Evolutionary conservation across 1,140 invertebrate genomes (phyloP).

Genomic region (Drosophila orosa): DNA sequence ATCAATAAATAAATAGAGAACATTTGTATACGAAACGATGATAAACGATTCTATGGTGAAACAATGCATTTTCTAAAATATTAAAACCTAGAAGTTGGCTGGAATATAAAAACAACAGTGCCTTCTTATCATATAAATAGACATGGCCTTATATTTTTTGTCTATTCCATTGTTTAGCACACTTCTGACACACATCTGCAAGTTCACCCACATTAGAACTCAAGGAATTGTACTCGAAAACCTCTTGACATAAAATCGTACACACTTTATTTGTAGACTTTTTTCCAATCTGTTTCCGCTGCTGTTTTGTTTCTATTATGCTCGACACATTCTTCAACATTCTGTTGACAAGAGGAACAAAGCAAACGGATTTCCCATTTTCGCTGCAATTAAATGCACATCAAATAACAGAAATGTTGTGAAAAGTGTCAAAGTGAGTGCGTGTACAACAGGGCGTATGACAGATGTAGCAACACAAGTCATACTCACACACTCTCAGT

Average conservation of each 20-base stretch:
- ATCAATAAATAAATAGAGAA: constrained; percentile 37
- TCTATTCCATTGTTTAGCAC: constrained; percentile 5
- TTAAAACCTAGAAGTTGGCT: neutral
- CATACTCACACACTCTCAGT: constrained; percentile 12
- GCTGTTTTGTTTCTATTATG: constrained; percentile 27
- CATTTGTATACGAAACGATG: neutral
- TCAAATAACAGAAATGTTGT: constrained; percentile 42
- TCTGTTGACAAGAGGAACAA: constrained; percentile 27
- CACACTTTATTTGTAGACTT: neutral
- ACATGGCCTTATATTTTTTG: neutral
- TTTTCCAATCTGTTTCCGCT: constrained; percentile 23
- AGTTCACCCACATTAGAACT: constrained; percentile 6
- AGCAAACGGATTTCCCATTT: constrained; percentile 38
- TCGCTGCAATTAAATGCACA: constrained; percentile 73
- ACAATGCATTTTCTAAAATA: constrained; percentile 12
- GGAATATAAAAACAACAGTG: neutral
- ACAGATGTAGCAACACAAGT: constrained; percentile 43
- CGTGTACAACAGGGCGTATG: constrained; percentile 61
- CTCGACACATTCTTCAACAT: constrained; percentile 24
- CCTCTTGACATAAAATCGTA: constrained; percentile 15
- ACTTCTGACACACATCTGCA: constrained; percentile 13
- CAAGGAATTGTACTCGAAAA: constrained; percentile 12
- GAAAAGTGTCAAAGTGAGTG: constrained; percentile 60
- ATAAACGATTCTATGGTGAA: constrained; percentile 2
- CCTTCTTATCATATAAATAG: constrained; percentile 3